A percentile compares a stretch with the other conserved stretches of the same genome.
These are phyloP conservation scores for Lottia gigantea DNA, from an alignment of 2,888 invertebrate species.

Conservation along the genomic window DNA sequence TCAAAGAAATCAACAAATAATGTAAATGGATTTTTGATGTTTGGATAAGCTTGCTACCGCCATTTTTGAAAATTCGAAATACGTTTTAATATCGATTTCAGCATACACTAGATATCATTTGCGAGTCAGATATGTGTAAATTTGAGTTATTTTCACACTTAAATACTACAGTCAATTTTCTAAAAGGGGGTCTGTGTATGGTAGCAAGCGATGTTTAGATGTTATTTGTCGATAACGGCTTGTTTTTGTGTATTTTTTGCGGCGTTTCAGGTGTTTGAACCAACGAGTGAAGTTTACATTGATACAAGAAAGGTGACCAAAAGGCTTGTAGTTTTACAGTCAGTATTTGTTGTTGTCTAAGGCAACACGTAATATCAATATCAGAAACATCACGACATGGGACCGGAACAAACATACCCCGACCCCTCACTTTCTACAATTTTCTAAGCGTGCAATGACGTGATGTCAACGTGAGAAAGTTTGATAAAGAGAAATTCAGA, in stretches of 20 bases:
- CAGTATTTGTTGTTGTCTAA: constrained; percentile 1
- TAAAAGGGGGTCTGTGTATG: no score
- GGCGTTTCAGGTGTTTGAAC: constrained; percentile 4
- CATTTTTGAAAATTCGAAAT: no score
- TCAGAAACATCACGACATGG: neutral
- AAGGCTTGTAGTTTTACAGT: neutral
- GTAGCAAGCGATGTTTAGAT: no score
- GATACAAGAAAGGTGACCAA: neutral
- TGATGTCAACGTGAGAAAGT: constrained; percentile 1
- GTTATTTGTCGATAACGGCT: no score
- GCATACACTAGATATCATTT: no score
- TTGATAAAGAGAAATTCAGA: neutral
- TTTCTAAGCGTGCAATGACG: neutral
- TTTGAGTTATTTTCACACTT: no score
- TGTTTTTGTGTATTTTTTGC: neutral
- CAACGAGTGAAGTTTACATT: constrained; percentile 4
- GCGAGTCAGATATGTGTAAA: no score
- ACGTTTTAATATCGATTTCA: no score
- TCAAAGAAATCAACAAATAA: no score
- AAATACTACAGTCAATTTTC: no score
- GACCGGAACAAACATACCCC: constrained; percentile 4
- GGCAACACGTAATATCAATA: constrained; percentile 10
- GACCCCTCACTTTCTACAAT: constrained; percentile 1
- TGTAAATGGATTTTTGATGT: no score
- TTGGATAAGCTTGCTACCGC: no score